These are phyloP conservation scores for Ashinkailepas kermadecensis DNA, from an alignment of 2,888 invertebrate genomes.

Conservation along the genomic window DNA sequence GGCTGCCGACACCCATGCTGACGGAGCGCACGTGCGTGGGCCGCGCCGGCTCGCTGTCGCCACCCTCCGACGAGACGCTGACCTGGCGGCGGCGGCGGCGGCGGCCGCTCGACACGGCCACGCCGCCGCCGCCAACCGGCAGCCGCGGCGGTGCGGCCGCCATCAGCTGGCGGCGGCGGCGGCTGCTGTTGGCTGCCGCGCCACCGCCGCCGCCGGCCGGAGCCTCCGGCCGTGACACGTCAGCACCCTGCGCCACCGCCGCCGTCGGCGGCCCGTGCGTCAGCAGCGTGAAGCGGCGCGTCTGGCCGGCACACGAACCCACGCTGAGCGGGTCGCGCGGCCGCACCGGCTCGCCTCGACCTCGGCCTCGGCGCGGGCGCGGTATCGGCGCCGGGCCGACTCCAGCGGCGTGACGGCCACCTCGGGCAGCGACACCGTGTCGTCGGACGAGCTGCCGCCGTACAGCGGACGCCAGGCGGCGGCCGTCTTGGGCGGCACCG, in stretches of 20 bases:
- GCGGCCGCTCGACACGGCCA: background rate
- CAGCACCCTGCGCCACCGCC: background rate
- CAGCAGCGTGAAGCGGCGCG: slow-evolving; percentile 1
- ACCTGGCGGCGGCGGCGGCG: background rate
- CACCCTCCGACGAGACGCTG: background rate
- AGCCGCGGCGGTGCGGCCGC: background rate
- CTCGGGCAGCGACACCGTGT: background rate
- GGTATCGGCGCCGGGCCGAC: background rate
- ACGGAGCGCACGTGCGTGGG: too few species aligned
- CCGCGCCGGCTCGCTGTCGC: background rate
- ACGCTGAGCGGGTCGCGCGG: background rate
- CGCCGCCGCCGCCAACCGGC: background rate
- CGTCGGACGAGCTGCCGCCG: background rate
- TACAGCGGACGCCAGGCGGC: background rate
- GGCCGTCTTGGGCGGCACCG: background rate
- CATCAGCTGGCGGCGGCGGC: background rate
- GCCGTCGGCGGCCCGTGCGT: background rate
- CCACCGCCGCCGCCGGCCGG: background rate
- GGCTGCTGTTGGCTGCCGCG: background rate
- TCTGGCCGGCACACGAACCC: background rate
- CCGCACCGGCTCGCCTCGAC: background rate
- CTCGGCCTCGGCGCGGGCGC: background rate
- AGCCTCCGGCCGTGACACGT: background rate
- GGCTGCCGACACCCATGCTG: background rate
- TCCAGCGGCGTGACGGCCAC: background rate